These are phyloP conservation scores for Nephrotoma flavescens DNA, from an alignment of 2,888 invertebrate species.

Conservation along the genomic window DNA sequence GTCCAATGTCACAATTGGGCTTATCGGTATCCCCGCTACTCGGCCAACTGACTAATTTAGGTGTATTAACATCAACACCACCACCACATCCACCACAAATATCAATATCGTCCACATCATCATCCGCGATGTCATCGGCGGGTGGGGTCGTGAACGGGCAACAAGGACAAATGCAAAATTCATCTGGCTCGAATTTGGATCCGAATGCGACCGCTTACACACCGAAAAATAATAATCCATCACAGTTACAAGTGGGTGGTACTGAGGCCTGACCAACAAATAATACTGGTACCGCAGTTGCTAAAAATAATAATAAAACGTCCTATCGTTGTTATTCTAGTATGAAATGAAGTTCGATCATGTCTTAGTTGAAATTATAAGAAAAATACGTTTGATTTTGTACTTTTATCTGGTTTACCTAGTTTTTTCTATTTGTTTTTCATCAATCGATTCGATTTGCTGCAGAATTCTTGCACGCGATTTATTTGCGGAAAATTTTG, in stretches of 20 bases:
- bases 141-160: constrained; percentile 18
- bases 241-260: constrained; percentile 16
- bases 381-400: not conserved
- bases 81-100: constrained; percentile 13
- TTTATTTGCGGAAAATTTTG: not conserved
- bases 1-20: constrained; percentile 28
- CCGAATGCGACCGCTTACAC: constrained; percentile 87
- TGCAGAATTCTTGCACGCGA: not conserved
- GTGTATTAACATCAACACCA: constrained; percentile 11
- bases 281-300: not conserved
- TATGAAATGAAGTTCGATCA: not conserved
- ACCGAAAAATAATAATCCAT: constrained; percentile 46
- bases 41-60: constrained; percentile 5
- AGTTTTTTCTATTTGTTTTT: not conserved
- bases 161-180: constrained; percentile 10
- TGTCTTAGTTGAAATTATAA: not conserved
- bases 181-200: constrained; percentile 45
- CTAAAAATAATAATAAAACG: not conserved
- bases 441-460: not conserved
- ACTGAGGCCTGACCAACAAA: constrained; percentile 19
- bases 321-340: not conserved
- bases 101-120: constrained; percentile 15
- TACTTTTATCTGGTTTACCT: not conserved
- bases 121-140: constrained; percentile 23
- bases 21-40: constrained; percentile 15